Evolutionary conservation across 2,113 vertebrate species (phyloP).

Genomic region (Myodes glareolus): DNA sequence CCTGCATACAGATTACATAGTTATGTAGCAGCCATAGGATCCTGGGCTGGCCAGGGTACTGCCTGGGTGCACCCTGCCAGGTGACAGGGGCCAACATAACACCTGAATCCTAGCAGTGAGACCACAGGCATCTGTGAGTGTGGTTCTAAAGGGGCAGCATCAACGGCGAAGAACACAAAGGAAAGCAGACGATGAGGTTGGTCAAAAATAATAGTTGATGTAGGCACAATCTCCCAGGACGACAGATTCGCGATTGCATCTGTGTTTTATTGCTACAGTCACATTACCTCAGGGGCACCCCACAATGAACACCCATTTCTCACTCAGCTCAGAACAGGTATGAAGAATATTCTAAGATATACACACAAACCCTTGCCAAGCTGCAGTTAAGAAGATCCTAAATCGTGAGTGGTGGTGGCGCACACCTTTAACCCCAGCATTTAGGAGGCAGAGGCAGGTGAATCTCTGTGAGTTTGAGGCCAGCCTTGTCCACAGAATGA

Average conservation of each 20-base stretch:
- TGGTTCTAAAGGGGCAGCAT: background rate
- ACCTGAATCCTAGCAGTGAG: background rate
- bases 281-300: background rate
- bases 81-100: no score
- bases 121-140: background rate
- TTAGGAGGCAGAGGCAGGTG: no score
- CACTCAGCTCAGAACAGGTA: background rate
- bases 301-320: slow-evolving; percentile 28
- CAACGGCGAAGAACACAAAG: background rate
- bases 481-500: no score
- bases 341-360: background rate
- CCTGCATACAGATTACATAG: no score
- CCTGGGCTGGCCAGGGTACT: no score
- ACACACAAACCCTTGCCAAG: background rate
- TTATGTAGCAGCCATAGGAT: no score
- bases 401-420: no score
- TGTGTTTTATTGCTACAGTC: background rate
- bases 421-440: no score
- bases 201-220: background rate
- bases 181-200: background rate
- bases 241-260: background rate
- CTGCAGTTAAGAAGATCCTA: background rate
- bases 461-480: no score
- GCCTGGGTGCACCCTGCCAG: no score
- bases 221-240: background rate